Evolutionary conservation across 2,888 invertebrate genomes (phyloP), one percentile per base, ranked within the genome.

Genomic region (Tyria jacobaeae): DNA sequence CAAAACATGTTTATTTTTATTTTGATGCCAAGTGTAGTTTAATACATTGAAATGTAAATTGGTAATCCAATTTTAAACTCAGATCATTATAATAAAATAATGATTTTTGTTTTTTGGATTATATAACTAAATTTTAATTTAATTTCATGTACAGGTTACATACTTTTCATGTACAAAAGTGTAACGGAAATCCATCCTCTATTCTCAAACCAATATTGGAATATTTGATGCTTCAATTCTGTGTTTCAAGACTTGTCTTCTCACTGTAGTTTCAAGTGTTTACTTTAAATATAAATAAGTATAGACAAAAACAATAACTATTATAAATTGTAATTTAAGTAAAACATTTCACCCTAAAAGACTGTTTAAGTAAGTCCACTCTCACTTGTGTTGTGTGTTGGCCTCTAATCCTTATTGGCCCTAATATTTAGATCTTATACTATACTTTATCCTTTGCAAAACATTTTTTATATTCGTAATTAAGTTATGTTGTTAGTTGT

Each of bases 341-440:
- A 81, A 78, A 73, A 79, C 68, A 64, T 79, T 85, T 85, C 74
- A 85, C 82, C 84, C 82, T 85, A 83, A 73, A 90, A 90, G 90
- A 91, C 89, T 90, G 90, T 85, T n/a, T 86, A 87, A 78, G 75
- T 89, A 89, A 85, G 90, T 88, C 87, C 85, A 85, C 68, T 81
- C 63, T 51, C 82, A 80, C 79, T 81, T 86, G 80, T 70, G 85
- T 89, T 87, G 84, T 85, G 84, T 62, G 51, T 73, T 79, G 67
- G 79, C 79, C 68, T 82, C 27, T 34, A 44, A 21, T 44, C 55
- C 34, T 55, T 34, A 34, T 44, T 15, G 56, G 64, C 66, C 74
- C 72, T 74, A 74, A 72, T 75, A 57, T 64, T 66, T 71, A 70
- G 60, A 65, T 65, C 52, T 70, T 62, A 59, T 66, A 60, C 39